These are phyloP conservation scores for Butastur rufipennis DNA, from an alignment of 2,113 vertebrate species.

Conservation along the genomic window DNA sequence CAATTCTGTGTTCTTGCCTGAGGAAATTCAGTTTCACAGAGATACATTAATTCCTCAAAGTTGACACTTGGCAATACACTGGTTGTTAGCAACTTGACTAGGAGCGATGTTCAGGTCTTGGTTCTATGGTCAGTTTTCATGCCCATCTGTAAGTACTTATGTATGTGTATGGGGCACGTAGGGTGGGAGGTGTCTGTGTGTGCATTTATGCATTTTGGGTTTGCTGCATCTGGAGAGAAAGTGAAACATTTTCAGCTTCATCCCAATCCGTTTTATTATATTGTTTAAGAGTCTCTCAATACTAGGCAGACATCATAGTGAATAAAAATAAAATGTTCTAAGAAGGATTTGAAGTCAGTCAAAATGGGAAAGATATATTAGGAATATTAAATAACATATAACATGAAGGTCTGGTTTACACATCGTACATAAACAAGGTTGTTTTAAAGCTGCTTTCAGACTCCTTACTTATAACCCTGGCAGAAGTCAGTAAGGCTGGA, in stretches of 20 bases:
- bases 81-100: background rate
- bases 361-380: background rate
- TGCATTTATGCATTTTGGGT: background rate
- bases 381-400: background rate
- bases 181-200: rapidly evolving
- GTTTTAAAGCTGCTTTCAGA: background rate
- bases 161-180: rapidly evolving
- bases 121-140: background rate
- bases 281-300: background rate
- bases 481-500: background rate
- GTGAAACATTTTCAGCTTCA: background rate
- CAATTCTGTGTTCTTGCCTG: background rate
- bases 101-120: background rate
- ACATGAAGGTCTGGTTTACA: background rate
- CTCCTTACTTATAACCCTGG: background rate
- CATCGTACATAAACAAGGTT: background rate
- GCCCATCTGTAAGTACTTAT: rapidly evolving
- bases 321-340: background rate
- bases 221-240: background rate
- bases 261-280: background rate
- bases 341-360: background rate
- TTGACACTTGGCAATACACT: background rate
- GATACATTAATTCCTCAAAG: background rate
- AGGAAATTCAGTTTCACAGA: background rate
- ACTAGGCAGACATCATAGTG: background rate